phyloP scores from a whole-genome alignment of 2,888 invertebrate species.

The Acanthopleura granulata region DNA sequence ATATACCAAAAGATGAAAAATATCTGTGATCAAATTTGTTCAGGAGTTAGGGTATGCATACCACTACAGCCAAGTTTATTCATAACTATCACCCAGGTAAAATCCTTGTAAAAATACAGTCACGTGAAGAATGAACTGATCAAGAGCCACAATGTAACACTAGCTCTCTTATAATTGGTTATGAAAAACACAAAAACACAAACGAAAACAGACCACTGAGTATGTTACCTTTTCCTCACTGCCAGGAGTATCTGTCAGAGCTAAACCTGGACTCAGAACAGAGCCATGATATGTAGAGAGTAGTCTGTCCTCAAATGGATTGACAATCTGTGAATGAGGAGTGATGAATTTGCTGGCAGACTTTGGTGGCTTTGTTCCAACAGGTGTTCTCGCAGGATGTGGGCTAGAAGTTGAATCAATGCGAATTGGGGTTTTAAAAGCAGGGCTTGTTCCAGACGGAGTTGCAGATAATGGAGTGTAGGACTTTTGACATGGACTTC shows the following conservation, averaged over 20 bases:
- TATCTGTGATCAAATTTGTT: too few relatives aligned
- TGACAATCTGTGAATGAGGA: constrained; percentile 40
- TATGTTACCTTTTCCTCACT: constrained; percentile 40
- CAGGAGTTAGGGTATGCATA: too few relatives aligned
- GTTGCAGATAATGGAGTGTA: constrained; percentile 42
- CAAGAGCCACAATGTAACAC: too few relatives aligned
- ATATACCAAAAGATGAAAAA: too few relatives aligned
- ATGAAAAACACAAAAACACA: too few relatives aligned
- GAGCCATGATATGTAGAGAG: constrained; percentile 53
- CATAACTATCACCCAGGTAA: too few relatives aligned
- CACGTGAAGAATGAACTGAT: too few relatives aligned
- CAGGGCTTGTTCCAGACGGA: constrained; percentile 29
- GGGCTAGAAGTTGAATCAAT: background rate
- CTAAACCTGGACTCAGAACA: constrained; percentile 62
- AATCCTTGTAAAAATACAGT: too few relatives aligned
- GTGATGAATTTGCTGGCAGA: constrained; percentile 33
- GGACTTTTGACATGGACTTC: constrained; percentile 22
- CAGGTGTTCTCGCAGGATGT: background rate
- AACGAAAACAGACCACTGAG: too few relatives aligned
- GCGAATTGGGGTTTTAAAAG: constrained; percentile 40
- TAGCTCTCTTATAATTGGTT: too few relatives aligned
- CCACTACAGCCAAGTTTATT: too few relatives aligned
- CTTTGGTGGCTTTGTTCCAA: background rate
- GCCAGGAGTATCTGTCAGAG: constrained; percentile 46
- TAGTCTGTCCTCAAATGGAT: constrained; percentile 59